Evolutionary conservation across 2,797 vertebrate species (phyloP), one percentile per base, ranked within the genome.

Genomic region (Fundulus diaphanus): DNA sequence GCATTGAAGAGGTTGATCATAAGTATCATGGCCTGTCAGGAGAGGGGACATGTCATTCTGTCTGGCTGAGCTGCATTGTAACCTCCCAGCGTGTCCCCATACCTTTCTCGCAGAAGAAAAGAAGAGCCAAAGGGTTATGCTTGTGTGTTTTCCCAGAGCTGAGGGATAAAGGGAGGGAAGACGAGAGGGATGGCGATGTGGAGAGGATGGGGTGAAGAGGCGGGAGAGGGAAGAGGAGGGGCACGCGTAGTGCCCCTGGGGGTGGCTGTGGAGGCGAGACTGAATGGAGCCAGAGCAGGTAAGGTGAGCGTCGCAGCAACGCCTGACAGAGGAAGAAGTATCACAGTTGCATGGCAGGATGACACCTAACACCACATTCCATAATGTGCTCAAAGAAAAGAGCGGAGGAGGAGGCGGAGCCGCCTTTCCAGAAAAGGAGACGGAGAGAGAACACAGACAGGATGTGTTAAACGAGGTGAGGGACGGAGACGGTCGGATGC

Each of bases 241-340:
- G 77, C 73, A 77, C 79, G 82, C 35, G 52, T 87, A 84, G 84
- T 86, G 90, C 65, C 72, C 91, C 87, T 83, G 85, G 87, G 88
- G 75, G 56, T 83, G 93, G 94, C 88, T 94, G 92, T 90, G 94
- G 87, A 91, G 93, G 92, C 92, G 90, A 96, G 94, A 96, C 95
- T 90, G 87, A 92, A 93, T 87, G 91, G 93, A 96, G 94, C 94
- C 94, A 86, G 86, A 90, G 91, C 90, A 94, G 93, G 93, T 93
- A 96, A 96, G 90, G 90, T 94, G 93, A 96, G 90, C 87, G 68
- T 80, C 40, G 46, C 79, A 76, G 82, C 72, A 11, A 92, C 90
- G 91, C 80, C 24, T 78, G 75, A 79, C 90, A 72, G 85, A 92
- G 87, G 88, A 90, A 94, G 84, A 93, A 94, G 92, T 94, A 94